Percentiles rank a stretch among this genome's conserved stretches.
Evolutionary conservation across 2,113 vertebrate genomes (phyloP).

Genomic region (Mesitornis unicolor): DNA sequence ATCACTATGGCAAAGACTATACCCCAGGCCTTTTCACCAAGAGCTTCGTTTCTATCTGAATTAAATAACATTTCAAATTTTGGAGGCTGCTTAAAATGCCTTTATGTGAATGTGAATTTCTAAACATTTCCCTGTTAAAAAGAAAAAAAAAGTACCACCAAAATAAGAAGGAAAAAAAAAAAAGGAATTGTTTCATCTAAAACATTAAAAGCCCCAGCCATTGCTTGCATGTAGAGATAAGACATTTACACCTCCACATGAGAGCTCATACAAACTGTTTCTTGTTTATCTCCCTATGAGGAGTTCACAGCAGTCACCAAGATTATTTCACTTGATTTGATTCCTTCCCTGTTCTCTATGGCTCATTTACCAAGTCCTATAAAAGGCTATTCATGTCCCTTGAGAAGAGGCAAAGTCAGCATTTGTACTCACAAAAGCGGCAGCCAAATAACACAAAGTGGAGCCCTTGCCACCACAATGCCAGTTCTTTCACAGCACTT

Average conservation of each 20-base stretch:
- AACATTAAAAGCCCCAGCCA: not conserved
- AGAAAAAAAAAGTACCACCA: not conserved
- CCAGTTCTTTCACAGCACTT: not conserved
- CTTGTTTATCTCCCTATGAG: slow-evolving; percentile 60
- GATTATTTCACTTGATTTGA: slow-evolving; percentile 69
- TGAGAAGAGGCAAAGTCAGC: slow-evolving; percentile 19
- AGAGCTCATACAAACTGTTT: slow-evolving; percentile 22
- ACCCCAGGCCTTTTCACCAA: not conserved
- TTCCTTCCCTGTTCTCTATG: slow-evolving; percentile 23
- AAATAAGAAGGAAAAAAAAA: not conserved
- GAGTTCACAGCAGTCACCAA: slow-evolving; percentile 57
- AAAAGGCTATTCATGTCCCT: not conserved
- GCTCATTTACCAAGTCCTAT: slow-evolving; percentile 58
- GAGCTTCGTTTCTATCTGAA: not conserved
- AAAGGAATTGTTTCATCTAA: slow-evolving; percentile 51
- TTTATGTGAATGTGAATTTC: not conserved
- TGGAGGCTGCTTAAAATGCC: not conserved
- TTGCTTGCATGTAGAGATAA: slow-evolving; percentile 31
- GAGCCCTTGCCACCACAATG: not conserved
- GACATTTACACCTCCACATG: slow-evolving; percentile 33
- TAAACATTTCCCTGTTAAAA: not conserved
- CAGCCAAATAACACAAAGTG: not conserved
- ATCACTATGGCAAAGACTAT: slow-evolving; percentile 3
- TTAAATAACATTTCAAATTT: not conserved
- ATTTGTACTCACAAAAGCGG: slow-evolving; percentile 17